Evolutionary conservation across 2,888 invertebrate genomes (phyloP), one percentile per base, ranked within the genome.

Genomic region (Liopterus haemorrhoidalis): DNA sequence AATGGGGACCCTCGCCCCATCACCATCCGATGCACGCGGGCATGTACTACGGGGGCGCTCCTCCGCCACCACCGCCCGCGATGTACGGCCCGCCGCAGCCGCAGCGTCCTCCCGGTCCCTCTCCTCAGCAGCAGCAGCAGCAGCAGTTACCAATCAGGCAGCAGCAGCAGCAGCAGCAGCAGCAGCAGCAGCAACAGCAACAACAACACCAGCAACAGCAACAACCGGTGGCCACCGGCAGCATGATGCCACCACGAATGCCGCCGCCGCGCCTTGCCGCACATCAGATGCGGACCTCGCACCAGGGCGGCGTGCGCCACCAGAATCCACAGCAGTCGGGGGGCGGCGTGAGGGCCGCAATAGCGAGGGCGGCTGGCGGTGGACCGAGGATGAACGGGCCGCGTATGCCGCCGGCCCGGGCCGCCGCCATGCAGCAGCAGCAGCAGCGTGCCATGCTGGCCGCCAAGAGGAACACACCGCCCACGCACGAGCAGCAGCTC

Each of bases 231-330:
- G n/a, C n/a, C n/a, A n/a, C n/a, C n/a, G n/a, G n/a, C n/a, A n/a
- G n/a, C n/a, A n/a, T n/a, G n/a, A n/a, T n/a, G n/a, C 39, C 37
- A 20, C 25, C 37, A 38, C 47, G 41, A 5, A 55, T 57, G 12
- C 52, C 59, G 15, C 55, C 51, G 35, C 53, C 46, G 15, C 58
- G 60, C 12, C 65, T 63, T 28, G 54, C 57, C 8, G 52, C 56
- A 31, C 54, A 58, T 11, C 51, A 49, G 19, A 43, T 43, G 2
- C 52, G 38, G 49, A 3, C 50, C 52, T 8, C 46, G 58, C 52
- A 30, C 65, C 67, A 2, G 60, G 69, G 35, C 66, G 58, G 44
- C 60, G 65, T 9, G 54, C 63, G 57, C 68, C 63, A 49, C 57
- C 67, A 41, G 62, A 66, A 5, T 45, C n/a, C 49, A 28, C 46